phyloP scores from a whole-genome alignment of 23 tunicate species.

The Ascidia mentula region DNA sequence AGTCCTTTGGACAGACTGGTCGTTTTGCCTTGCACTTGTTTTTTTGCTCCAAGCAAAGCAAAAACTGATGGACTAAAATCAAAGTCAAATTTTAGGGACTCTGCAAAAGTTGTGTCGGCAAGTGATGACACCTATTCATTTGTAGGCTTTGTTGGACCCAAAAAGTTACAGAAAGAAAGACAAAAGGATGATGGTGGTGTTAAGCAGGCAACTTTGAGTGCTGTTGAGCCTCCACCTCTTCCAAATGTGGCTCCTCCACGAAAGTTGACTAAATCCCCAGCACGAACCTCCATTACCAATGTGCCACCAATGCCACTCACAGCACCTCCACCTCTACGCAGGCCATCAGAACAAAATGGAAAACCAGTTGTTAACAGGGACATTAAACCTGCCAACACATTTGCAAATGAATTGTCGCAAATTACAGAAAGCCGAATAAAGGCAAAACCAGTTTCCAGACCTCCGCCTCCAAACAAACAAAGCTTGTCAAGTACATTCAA shows the following conservation, averaged over 20 bases:
- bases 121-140: conserved; percentile 70
- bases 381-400: background rate
- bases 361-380: background rate
- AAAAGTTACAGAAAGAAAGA: conserved; percentile 43
- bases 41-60: conserved; percentile 70
- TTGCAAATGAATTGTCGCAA: background rate
- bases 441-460: background rate
- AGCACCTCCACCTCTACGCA: background rate
- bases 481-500: background rate
- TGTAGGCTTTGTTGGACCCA: conserved; percentile 86
- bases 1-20: conserved; percentile 26
- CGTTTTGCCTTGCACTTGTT: background rate
- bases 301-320: background rate
- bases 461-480: background rate
- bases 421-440: background rate
- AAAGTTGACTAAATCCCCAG: conserved; percentile 7
- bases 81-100: conserved; percentile 36
- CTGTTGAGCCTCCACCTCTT: conserved; percentile 22
- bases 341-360: background rate
- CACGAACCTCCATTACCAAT: background rate
- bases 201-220: background rate
- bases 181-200: conserved; percentile 16
- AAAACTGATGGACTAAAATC: conserved; percentile 59
- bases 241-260: conserved; percentile 43
- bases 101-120: conserved; percentile 80